Conservation (phyloP, 2,888 invertebrate genomes). For the Parelbella ahira region DNA sequence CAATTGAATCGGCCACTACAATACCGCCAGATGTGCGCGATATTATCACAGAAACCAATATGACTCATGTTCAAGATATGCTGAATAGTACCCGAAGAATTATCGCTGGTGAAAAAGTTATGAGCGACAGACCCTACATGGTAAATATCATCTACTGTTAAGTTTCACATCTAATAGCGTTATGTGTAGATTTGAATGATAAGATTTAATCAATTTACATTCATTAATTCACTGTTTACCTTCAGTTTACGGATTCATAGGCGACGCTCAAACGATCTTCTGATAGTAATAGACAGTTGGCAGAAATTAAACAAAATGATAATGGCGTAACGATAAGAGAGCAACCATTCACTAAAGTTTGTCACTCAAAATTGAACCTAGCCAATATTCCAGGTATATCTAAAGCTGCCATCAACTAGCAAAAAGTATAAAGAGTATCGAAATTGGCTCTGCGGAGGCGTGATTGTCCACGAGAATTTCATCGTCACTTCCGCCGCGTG, state of each 20-base stretch:
- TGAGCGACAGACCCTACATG: conserved; percentile 54
- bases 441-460: conserved; percentile 61
- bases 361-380: too few species aligned
- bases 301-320: too few species aligned
- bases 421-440: conserved; percentile 48
- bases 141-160: too few species aligned
- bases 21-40: conserved; percentile 42
- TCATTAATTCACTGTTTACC: too few species aligned
- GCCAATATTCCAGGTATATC: conserved; percentile 45
- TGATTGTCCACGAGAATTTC: conserved; percentile 62
- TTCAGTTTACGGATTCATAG: too few species aligned
- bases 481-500: conserved; percentile 67
- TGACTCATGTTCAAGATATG: conserved; percentile 35
- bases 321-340: too few species aligned
- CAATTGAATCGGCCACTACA: conserved; percentile 42
- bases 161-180: too few species aligned
- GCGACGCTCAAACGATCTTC: too few species aligned
- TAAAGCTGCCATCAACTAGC: conserved; percentile 52
- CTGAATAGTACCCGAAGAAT: conserved; percentile 54
- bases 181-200: too few species aligned
- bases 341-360: too few species aligned
- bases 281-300: too few species aligned
- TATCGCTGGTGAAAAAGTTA: conserved; percentile 42
- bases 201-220: too few species aligned
- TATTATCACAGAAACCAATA: conserved; percentile 43